Conservation (phyloP, 2,113 vertebrate genomes). For the Ophthalmolycus amberensis region DNA sequence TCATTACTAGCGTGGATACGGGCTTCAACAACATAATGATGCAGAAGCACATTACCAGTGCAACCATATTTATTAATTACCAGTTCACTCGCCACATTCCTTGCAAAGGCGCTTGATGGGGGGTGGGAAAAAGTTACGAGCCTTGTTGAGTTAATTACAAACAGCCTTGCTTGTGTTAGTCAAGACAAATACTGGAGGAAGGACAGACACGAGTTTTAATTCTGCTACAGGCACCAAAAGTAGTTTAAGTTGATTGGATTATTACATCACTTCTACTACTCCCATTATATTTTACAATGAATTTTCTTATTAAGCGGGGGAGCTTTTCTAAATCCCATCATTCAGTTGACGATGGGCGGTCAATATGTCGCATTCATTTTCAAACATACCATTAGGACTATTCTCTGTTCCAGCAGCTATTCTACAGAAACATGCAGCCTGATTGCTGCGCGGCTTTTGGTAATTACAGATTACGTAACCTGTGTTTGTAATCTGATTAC, state of each 20-base stretch:
- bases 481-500: constrained; percentile 73
- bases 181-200: constrained; percentile 76
- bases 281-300: constrained; percentile 90
- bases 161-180: constrained; percentile 61
- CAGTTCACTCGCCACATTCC: constrained; percentile 75
- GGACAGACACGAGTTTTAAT: constrained; percentile 83
- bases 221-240: constrained; percentile 88
- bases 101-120: constrained; percentile 68
- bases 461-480: constrained; percentile 61
- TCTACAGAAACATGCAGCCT: constrained; percentile 1
- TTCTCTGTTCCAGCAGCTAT: neutral
- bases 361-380: constrained; percentile 16
- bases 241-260: constrained; percentile 87
- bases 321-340: constrained; percentile 79
- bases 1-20: constrained; percentile 74
- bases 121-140: constrained; percentile 47
- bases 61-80: constrained; percentile 81
- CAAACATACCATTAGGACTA: constrained; percentile 13
- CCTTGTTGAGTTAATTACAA: constrained; percentile 80
- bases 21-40: constrained; percentile 78
- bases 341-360: constrained; percentile 75
- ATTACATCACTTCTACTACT: constrained; percentile 88
- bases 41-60: constrained; percentile 77
- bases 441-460: constrained; percentile 25
- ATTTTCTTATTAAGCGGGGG: constrained; percentile 57